Base-by-base conservation (phyloP, 2,888 invertebrate genomes). In the Spilosoma lubricipeda region DNA sequence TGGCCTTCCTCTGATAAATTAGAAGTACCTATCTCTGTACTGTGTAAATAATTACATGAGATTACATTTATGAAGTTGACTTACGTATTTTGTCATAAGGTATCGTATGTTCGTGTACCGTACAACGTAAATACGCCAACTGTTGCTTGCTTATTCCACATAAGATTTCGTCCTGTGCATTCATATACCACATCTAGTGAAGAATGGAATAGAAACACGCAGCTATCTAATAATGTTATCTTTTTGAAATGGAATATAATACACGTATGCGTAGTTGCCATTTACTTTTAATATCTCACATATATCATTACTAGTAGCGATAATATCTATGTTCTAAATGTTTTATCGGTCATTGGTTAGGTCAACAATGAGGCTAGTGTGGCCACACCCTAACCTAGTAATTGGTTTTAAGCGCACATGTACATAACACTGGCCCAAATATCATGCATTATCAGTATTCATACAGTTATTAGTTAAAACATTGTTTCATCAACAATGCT, bases 391-490 rank as follows among this genome's bases (percentile, higher is more conserved):
- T 83, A 80, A 80, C 76, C 67, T 67, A 64, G 75, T 83, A 83
- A 83, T 83, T 80, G 80, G 63, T 77, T 80, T 75, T 67, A 73
- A 80, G 69, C 74, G 69, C 77, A 80, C 76, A 80, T 77, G 75
- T 77, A 77, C 75, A 73, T 74, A 77, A 65, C 59, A 69, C 67
- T 83, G 83, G 75, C 80, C 83, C 82, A 75, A 80, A 77, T 83
- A 75, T 78, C 69, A 66, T 82, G 72, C 74, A 80, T 77, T 83
- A 80, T 83, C 78, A 78, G 67, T 76, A 63, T 76, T 42, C 48
- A 75, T 69, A 81, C 77, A 73, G 72, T 83, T 71, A 83, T 82
- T 80, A 77, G 74, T 75, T 77, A 72, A 81, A 80, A 83, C 74
- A 78, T 59, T 79, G 72, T 75, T 74, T 73, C 72, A 76, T 78